Evolutionary conservation across 2,888 invertebrate species (phyloP).

Genomic region (Bugulina stolonifera): DNA sequence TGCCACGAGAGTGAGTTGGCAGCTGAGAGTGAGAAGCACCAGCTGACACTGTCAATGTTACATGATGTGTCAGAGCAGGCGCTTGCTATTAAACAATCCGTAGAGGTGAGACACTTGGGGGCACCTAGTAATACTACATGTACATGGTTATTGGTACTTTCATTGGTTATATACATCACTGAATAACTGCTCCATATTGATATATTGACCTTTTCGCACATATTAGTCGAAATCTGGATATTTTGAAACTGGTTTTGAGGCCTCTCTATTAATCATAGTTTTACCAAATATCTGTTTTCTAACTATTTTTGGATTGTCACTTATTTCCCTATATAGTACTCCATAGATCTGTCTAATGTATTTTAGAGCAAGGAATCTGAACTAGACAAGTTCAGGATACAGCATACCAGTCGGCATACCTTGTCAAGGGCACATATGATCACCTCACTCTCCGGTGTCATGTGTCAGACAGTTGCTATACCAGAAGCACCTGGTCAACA

Average conservation of each 20-base stretch:
- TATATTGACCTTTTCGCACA: no score
- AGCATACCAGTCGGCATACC: neutral
- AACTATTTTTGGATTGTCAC: no score
- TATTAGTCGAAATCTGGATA: no score
- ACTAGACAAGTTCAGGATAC: constrained; percentile 1
- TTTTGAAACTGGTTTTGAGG: no score
- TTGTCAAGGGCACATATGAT: neutral
- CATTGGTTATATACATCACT: no score
- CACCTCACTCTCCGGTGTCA: neutral
- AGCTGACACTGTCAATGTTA: neutral
- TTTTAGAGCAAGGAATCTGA: neutral
- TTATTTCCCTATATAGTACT: no score
- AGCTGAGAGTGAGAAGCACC: constrained; percentile 3
- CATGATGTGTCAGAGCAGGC: neutral
- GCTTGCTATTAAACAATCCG: neutral
- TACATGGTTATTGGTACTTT: no score
- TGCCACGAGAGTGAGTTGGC: constrained; percentile 9
- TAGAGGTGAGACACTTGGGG: constrained; percentile 6
- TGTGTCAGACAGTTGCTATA: neutral
- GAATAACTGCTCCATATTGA: no score
- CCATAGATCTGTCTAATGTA: no score
- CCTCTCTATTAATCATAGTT: no score
- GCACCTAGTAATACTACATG: no score
- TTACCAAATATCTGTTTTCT: no score
- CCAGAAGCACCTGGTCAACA: neutral